These are phyloP conservation scores for Bombus vancouverensis DNA, from an alignment of 1,140 invertebrate genomes.

Conservation along the genomic window DNA sequence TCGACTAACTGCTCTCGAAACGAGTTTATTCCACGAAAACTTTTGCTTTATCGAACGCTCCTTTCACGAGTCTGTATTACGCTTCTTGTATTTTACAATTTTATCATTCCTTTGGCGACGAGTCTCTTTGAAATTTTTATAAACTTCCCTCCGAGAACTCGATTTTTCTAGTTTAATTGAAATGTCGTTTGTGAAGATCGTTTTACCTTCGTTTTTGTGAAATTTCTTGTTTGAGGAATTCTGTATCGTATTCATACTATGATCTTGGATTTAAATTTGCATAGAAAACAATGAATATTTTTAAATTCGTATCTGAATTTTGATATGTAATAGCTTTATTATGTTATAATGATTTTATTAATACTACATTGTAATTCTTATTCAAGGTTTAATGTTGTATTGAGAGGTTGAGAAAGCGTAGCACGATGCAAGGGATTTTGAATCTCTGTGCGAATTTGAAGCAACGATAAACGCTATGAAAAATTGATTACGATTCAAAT, in stretches of 20 bases:
- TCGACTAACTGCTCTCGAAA: conserved; percentile 11
- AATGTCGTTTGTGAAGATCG: not conserved
- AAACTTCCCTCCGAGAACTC: not conserved
- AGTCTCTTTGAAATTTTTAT: not conserved
- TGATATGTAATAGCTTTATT: too few relatives aligned
- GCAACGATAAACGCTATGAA: too few relatives aligned
- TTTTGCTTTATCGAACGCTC: not conserved
- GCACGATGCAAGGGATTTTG: too few relatives aligned
- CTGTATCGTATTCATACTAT: not conserved
- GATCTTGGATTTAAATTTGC: not conserved
- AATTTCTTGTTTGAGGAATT: not conserved
- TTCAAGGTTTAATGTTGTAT: too few relatives aligned
- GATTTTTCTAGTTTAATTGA: not conserved
- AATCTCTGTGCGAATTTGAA: too few relatives aligned
- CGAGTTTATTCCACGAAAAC: not conserved
- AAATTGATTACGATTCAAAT: too few relatives aligned
- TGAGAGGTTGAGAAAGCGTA: too few relatives aligned
- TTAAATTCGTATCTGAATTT: too few relatives aligned
- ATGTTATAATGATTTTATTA: too few relatives aligned
- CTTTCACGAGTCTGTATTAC: not conserved
- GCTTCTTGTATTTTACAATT: not conserved
- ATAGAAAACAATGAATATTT: too few relatives aligned
- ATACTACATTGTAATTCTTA: too few relatives aligned
- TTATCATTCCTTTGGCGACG: not conserved
- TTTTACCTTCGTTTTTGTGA: not conserved